These are phyloP conservation scores for Antennarius striatus DNA, from an alignment of 2,113 vertebrate species.

Conservation along the genomic window DNA sequence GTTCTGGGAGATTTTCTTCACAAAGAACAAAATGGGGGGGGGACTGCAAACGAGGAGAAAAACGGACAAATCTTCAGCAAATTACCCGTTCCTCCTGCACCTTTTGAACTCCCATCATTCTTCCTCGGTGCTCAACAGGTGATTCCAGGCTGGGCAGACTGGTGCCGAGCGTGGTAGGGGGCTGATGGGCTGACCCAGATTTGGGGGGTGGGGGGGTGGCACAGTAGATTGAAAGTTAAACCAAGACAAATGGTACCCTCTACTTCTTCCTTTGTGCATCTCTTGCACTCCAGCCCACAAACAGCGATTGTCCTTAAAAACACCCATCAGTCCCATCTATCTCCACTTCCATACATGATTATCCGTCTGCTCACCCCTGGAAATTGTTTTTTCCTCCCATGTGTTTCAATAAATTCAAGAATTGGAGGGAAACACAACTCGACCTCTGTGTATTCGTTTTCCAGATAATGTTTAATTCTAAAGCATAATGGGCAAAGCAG, in stretches of 20 bases:
- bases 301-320: background rate
- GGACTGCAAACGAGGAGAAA: too few species aligned
- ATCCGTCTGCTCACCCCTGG: too few species aligned
- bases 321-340: background rate
- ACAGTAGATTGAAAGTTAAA: conserved; percentile 46
- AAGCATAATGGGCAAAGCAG: conserved; percentile 1
- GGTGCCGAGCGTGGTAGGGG: conserved; percentile 20
- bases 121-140: conserved; percentile 44
- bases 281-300: background rate
- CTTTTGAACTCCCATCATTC: background rate
- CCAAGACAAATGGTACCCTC: conserved; percentile 15
- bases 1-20: conserved; percentile 1
- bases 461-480: conserved; percentile 15
- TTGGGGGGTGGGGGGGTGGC: conserved; percentile 8
- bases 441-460: background rate
- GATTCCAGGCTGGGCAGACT: conserved; percentile 17
- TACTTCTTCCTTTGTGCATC: conserved; percentile 1
- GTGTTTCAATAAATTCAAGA: too few species aligned
- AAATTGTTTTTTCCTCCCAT: too few species aligned
- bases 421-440: background rate
- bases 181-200: conserved; percentile 54
- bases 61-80: too few species aligned
- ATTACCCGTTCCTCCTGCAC: too few species aligned
- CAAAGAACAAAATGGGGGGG: conserved; percentile 11
- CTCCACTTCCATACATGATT: too few species aligned